phyloP scores from a whole-genome alignment of 2,888 invertebrate genomes.

The Disparrhopalites patrizii region DNA sequence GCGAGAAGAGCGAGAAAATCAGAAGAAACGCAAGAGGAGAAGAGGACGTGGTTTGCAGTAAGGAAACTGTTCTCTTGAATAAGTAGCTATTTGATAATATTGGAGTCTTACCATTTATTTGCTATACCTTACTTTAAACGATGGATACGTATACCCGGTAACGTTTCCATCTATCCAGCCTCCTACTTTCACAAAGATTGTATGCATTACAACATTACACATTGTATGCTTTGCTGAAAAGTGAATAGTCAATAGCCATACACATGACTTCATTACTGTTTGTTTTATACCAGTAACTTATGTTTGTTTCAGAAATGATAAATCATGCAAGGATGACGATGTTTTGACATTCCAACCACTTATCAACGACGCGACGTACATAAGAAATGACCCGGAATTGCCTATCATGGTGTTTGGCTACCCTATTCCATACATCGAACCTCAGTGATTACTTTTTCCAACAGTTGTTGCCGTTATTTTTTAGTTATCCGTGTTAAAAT shows the following conservation, averaged over 20 bases:
- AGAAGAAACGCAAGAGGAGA: conserved; percentile 22
- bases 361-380: conserved; percentile 34
- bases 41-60: conserved; percentile 12
- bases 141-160: too few species aligned
- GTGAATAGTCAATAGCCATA: too few species aligned
- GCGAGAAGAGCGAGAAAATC: conserved; percentile 36
- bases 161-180: too few species aligned
- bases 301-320: conserved; percentile 14
- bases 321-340: conserved; percentile 28
- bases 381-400: conserved; percentile 33
- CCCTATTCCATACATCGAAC: conserved; percentile 36
- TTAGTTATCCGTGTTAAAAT: background rate
- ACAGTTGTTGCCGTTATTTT: background rate
- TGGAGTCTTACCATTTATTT: too few species aligned
- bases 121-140: too few species aligned
- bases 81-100: too few species aligned
- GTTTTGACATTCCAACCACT: conserved; percentile 32
- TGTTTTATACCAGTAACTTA: background rate
- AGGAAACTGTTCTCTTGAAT: too few species aligned
- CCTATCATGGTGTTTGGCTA: conserved; percentile 42
- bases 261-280: too few species aligned
- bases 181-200: too few species aligned
- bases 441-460: conserved; percentile 26
- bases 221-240: too few species aligned
- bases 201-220: too few species aligned